Percentiles rank a stretch among this genome's conserved stretches.
phyloP scores from a whole-genome alignment of 2,797 vertebrate genomes.

The Thalassophryne amazonica region DNA sequence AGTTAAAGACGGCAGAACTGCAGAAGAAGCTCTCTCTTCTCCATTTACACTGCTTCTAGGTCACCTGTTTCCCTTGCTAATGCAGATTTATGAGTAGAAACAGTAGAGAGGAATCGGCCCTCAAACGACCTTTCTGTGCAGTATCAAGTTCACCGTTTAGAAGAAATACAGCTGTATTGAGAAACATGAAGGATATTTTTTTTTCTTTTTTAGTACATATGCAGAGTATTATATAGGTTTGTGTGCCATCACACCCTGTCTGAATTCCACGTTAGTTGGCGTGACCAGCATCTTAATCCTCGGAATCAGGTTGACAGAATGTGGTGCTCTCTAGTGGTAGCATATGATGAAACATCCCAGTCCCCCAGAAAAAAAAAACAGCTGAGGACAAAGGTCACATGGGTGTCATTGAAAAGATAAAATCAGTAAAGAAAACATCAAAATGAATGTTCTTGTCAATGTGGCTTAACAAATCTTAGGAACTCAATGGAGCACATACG shows the following conservation, averaged over 20 bases:
- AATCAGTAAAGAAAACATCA: background rate
- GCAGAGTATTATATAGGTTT: constrained; percentile 47
- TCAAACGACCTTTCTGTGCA: too few species aligned
- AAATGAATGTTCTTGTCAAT: background rate
- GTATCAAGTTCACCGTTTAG: constrained; percentile 46
- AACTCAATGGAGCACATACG: too few species aligned
- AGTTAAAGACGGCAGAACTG: constrained; percentile 14
- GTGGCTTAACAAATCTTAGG: too few species aligned
- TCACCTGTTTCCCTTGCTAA: constrained; percentile 18
- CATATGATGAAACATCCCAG: background rate
- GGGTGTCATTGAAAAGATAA: constrained; percentile 7
- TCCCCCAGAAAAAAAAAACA: background rate
- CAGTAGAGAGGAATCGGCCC: background rate
- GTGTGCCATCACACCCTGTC: constrained; percentile 37
- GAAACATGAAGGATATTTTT: background rate
- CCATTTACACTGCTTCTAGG: constrained; percentile 24
- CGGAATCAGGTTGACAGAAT: constrained; percentile 22
- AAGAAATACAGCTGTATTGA: constrained; percentile 7
- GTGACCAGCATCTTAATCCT: constrained; percentile 55
- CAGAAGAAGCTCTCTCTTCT: background rate
- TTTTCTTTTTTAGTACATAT: background rate
- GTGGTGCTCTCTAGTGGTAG: constrained; percentile 48
- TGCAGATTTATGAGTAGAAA: background rate
- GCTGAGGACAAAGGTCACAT: background rate
- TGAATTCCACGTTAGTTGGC: constrained; percentile 27